Conservation (phyloP, 1,140 invertebrate species). For the Neelides sp. region DNA sequence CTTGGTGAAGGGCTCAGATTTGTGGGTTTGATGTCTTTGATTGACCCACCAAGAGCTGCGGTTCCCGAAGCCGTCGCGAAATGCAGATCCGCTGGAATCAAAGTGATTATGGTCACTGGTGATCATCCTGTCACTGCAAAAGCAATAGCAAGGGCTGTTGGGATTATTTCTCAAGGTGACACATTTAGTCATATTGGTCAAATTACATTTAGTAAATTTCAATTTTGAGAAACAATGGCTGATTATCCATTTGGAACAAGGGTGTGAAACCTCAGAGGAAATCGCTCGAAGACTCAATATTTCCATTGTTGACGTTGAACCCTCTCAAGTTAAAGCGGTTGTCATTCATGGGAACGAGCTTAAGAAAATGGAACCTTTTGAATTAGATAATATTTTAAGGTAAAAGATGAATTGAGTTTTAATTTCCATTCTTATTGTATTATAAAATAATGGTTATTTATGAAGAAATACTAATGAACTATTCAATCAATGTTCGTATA, state of each 20-base stretch:
- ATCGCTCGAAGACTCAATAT: conserved; percentile 39
- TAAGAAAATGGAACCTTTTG: conserved; percentile 40
- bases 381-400: conserved; percentile 41
- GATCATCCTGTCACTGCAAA: conserved; percentile 56
- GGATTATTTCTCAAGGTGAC: conserved; percentile 35
- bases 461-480: no score
- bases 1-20: conserved; percentile 36
- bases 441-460: conserved; percentile 36
- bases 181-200: not conserved
- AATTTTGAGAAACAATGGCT: not conserved
- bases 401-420: not conserved
- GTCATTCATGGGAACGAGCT: conserved; percentile 43
- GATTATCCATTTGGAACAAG: conserved; percentile 15
- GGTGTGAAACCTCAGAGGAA: conserved; percentile 44
- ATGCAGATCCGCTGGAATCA: conserved; percentile 39
- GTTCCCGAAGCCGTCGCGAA: conserved; percentile 40
- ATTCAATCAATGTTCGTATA: no score
- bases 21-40: conserved; percentile 39
- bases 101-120: conserved; percentile 42
- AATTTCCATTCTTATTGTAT: conserved; percentile 2
- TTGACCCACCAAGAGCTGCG: conserved; percentile 36
- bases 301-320: conserved; percentile 37
- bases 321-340: conserved; percentile 34
- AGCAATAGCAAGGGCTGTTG: conserved; percentile 36
- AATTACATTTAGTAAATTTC: not conserved